Conservation (phyloP, 2,888 invertebrate genomes). For the Idaea dimidiata region DNA sequence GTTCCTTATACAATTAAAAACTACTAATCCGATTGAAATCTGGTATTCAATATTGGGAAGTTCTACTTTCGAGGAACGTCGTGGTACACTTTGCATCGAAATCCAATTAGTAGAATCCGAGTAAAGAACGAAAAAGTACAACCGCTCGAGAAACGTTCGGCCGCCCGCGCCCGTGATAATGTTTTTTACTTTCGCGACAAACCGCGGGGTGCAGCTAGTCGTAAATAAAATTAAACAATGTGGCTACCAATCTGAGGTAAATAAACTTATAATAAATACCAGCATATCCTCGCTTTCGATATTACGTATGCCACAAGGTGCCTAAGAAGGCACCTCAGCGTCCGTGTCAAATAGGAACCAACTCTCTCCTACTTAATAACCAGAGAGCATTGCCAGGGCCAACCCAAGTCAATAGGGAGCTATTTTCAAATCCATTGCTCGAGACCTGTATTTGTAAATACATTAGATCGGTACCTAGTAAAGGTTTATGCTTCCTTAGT, state of each 20-base stretch:
- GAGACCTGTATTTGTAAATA: slow-evolving; percentile 9
- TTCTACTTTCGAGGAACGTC: no score
- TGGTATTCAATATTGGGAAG: no score
- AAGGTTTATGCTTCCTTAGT: slow-evolving; percentile 2
- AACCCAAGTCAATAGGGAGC: slow-evolving; percentile 24
- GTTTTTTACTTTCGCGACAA: no score
- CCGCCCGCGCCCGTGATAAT: no score
- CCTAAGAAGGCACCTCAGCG: background rate
- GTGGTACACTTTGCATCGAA: no score
- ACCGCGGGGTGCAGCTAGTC: no score
- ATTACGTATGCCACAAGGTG: background rate
- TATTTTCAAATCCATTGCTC: slow-evolving; percentile 18
- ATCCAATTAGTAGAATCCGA: no score
- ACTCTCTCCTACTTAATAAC: slow-evolving; percentile 69
- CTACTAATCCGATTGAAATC: no score
- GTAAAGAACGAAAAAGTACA: no score
- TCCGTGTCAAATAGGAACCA: slow-evolving; percentile 13
- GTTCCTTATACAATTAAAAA: no score
- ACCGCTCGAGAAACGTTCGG: no score
- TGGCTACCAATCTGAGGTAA: background rate
- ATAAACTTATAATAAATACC: background rate
- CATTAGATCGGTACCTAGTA: background rate
- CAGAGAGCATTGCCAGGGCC: slow-evolving; percentile 38
- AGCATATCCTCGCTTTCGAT: background rate
- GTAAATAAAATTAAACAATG: no score